phyloP scores from a whole-genome alignment of 2,797 vertebrate species.

The Miichthys miiuy region DNA sequence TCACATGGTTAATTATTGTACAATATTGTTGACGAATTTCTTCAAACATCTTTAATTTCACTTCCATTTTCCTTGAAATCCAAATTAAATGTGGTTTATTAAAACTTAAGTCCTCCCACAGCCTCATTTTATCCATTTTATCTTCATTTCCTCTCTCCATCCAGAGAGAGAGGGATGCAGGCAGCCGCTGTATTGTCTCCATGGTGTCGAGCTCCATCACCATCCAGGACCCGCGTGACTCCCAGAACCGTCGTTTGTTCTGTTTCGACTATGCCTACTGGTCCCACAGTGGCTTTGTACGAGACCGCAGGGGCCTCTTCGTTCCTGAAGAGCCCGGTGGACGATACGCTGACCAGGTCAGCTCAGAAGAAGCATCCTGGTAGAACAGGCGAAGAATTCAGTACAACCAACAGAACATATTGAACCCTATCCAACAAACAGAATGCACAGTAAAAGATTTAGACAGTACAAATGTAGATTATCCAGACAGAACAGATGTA shows the following conservation, averaged over 20 bases:
- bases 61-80: neutral
- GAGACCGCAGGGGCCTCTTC: slow-evolving; percentile 78
- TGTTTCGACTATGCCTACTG: slow-evolving; percentile 88
- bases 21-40: neutral
- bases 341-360: slow-evolving; percentile 84
- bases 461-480: slow-evolving; percentile 1
- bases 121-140: neutral
- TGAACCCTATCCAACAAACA: neutral
- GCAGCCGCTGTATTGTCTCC: slow-evolving; percentile 86
- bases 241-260: slow-evolving; percentile 81
- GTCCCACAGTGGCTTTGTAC: slow-evolving; percentile 86
- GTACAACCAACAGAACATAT: neutral
- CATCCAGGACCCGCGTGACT: slow-evolving; percentile 84
- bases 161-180: slow-evolving; percentile 87
- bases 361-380: neutral
- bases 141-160: neutral
- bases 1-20: neutral
- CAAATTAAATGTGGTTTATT: neutral
- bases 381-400: neutral
- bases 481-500: neutral
- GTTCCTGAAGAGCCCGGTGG: slow-evolving; percentile 83
- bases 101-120: neutral
- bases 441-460: neutral
- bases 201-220: slow-evolving; percentile 84
- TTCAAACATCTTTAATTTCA: neutral